Evolutionary conservation across 2,113 vertebrate genomes (phyloP), one percentile per base, ranked within the genome.

Genomic region (Crotalus viridis): DNA sequence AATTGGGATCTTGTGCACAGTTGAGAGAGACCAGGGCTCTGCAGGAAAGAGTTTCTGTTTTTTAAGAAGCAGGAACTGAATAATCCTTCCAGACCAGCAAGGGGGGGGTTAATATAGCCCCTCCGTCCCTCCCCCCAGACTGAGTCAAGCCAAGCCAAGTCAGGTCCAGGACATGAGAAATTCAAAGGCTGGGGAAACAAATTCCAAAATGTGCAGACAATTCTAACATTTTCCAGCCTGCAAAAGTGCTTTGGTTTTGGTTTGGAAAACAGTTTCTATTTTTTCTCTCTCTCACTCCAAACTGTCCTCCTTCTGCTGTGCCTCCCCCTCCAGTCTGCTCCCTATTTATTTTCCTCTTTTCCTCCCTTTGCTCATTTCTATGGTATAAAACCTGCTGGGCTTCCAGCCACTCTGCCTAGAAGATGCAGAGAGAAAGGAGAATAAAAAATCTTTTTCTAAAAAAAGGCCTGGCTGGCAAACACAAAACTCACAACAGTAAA

Each of bases 211-310:
- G 46, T 61, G 74, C 91, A 92, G 91, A 69, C 91, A 6, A 93
- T 52, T n/a, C 55, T 86, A 89, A 89, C 46, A 89, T 91, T 89
- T 93, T 89, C 93, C 87, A 91, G 74, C 55, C 93, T 85, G 87
- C 28, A 85, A 89, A 85, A 91, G 48, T 59, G 61, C 46, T 86
- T 93, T n/a, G 33, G 87, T 54, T 89, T 86, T 33, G 39, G 7
- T 13, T 21, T 85, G 2, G 55, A 24, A 89, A 56, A 15, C 3
- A 57, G 51, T 3, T 19, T 56, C 9, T 26, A 19, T 10, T 5
- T 54, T 85, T 26, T 46, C 33, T 3, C 0, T 43, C 54, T 24
- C 52, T 9, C 61, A 7, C 21, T 3, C 52, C 57, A 64, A 87
- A 33, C 6, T 43, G 39, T 69, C 85, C 56, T 46, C 81, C 56